These are phyloP conservation scores for Sebastes kiyomatsui DNA, from an alignment of 2,797 vertebrate genomes.

Conservation along the genomic window DNA sequence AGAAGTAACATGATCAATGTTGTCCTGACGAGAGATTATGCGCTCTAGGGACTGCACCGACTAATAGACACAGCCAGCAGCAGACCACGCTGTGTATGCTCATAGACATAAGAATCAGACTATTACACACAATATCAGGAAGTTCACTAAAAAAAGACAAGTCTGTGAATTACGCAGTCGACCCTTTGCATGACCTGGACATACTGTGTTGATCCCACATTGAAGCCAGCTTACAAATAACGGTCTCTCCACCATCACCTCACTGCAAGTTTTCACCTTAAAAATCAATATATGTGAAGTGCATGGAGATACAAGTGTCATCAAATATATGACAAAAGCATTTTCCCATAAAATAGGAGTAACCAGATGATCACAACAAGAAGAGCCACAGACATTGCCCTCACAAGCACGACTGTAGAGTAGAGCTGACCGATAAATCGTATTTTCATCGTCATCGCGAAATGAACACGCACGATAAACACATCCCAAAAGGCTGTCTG, in stretches of 20 bases:
- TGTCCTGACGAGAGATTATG: constrained; percentile 9
- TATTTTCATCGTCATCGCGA: no score
- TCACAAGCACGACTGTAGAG: no score
- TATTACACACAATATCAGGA: background rate
- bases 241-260: background rate
- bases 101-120: background rate
- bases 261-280: background rate
- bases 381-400: background rate
- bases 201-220: background rate
- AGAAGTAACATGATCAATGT: background rate
- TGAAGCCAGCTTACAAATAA: no score
- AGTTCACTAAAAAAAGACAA: background rate
- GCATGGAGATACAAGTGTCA: background rate
- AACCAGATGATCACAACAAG: no score
- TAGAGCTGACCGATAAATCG: no score
- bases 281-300: background rate
- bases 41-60: background rate
- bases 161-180: background rate
- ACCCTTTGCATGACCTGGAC: background rate
- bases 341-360: background rate
- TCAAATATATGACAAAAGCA: background rate
- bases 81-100: background rate
- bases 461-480: no score
- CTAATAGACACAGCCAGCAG: background rate
- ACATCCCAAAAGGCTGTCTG: no score